Percentiles rank a stretch among this genome's conserved stretches.
phyloP scores from a whole-genome alignment of 2,113 vertebrate species.

The Tympanuchus pallidicinctus region DNA sequence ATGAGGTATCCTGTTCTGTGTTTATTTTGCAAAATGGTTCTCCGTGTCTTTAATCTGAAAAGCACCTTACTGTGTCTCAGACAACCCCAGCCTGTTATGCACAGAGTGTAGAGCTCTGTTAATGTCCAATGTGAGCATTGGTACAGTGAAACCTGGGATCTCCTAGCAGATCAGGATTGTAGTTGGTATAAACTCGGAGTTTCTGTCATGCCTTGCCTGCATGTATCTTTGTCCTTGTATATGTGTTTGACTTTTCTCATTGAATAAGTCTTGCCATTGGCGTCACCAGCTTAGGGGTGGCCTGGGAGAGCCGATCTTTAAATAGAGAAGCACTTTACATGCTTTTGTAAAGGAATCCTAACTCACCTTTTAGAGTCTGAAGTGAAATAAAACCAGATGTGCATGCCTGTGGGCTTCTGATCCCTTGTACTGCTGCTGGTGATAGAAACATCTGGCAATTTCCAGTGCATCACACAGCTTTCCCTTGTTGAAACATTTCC shows the following conservation, averaged over 20 bases:
- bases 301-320: not conserved
- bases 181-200: not conserved
- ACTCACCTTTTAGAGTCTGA: not conserved
- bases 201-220: not conserved
- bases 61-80: not conserved
- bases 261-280: not conserved
- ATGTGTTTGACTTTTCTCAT: not conserved
- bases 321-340: not conserved
- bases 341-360: not conserved
- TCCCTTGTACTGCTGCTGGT: not conserved
- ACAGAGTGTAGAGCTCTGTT: not conserved
- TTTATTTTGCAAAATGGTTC: not conserved
- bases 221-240: not conserved
- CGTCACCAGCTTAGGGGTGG: not conserved
- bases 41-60: not conserved
- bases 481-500: not conserved
- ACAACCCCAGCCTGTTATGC: not conserved
- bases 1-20: not conserved
- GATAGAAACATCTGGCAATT: not conserved
- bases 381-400: not conserved
- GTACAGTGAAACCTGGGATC: not conserved
- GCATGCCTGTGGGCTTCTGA: not conserved
- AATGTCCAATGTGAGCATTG: not conserved
- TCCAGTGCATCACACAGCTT: fast-evolving
- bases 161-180: not conserved